Conservation (phyloP, 2,113 vertebrate genomes). For the Platysteira castanea region DNA sequence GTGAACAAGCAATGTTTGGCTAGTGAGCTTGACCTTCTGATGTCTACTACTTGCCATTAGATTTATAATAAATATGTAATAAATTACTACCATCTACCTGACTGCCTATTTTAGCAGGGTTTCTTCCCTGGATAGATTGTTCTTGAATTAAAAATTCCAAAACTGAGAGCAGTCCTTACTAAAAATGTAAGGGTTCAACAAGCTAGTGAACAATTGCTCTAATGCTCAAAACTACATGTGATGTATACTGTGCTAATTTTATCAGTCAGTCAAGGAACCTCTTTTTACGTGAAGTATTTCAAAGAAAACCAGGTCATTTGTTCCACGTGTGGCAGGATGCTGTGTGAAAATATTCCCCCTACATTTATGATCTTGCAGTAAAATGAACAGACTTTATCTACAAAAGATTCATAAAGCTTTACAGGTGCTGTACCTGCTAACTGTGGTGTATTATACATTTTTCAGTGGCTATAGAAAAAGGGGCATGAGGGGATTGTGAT, state of each 20-base stretch:
- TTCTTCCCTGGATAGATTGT: not conserved
- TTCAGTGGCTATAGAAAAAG: not conserved
- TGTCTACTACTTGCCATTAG: not conserved
- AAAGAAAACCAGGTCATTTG: not conserved
- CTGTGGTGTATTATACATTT: not conserved
- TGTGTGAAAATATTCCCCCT: not conserved
- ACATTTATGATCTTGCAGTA: not conserved
- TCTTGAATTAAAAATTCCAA: not conserved
- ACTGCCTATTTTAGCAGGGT: not conserved
- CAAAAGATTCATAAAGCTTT: not conserved
- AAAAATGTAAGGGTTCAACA: not conserved
- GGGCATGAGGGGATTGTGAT: not conserved
- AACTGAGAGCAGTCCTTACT: not conserved
- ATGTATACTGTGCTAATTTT: not conserved
- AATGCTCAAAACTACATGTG: not conserved
- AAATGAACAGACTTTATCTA: not conserved
- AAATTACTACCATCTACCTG: not conserved
- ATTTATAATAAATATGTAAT: not conserved
- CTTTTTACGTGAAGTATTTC: not conserved
- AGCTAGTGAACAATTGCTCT: not conserved
- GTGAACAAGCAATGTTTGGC: not conserved
- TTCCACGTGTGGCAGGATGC: not conserved
- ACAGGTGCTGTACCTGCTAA: not conserved
- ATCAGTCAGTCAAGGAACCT: not conserved
- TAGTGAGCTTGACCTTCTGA: not conserved